Conservation (phyloP, 1,140 invertebrate species). For the Bilobella aurantiaca region DNA sequence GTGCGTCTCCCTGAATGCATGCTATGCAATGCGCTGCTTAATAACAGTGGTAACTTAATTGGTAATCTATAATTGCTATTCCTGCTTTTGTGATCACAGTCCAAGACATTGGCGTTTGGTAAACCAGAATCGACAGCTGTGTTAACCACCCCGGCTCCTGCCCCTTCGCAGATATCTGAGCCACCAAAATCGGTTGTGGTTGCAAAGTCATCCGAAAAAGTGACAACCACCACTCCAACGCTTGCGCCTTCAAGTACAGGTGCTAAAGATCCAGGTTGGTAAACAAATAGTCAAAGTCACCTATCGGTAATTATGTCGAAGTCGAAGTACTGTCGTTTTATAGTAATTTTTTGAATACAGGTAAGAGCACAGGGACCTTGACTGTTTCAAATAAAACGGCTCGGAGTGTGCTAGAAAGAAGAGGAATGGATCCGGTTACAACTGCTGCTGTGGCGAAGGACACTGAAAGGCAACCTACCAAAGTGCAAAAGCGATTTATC, state of each 20-base stretch:
- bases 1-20: conserved; percentile 34
- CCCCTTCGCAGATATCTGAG: not conserved
- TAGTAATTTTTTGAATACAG: too few relatives aligned
- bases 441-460: too few relatives aligned
- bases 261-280: not conserved
- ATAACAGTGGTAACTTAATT: not conserved
- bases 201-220: not conserved
- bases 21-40: not conserved
- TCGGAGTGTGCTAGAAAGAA: too few relatives aligned
- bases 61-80: too few relatives aligned
- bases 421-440: too few relatives aligned
- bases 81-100: conserved; percentile 11
- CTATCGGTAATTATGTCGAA: not conserved
- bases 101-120: conserved; percentile 4
- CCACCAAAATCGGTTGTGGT: not conserved
- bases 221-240: not conserved
- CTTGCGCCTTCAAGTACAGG: not conserved
- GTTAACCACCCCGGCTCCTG: not conserved
- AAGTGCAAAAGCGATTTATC: not conserved
- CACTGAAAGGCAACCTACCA: not conserved
- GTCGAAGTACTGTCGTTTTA: too few relatives aligned
- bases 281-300: not conserved
- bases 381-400: too few relatives aligned
- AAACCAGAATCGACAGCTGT: not conserved
- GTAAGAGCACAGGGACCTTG: too few relatives aligned